Percentiles rank a stretch among this genome's conserved stretches.
phyloP scores from a whole-genome alignment of 2,113 vertebrate species.

The Litocranius walleri region DNA sequence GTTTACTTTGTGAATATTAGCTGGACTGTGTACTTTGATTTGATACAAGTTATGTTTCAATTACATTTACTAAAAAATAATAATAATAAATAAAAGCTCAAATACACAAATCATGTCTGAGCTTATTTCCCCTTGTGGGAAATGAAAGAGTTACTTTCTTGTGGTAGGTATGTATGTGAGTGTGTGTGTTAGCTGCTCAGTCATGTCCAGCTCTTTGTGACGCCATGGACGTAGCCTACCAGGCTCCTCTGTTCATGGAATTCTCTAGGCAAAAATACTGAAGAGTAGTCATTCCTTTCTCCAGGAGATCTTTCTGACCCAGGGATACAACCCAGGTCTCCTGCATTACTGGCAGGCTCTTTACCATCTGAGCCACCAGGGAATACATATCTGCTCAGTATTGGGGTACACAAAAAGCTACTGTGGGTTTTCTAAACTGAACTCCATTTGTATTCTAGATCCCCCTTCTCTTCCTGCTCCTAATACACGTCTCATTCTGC shows the following conservation, averaged over 20 bases:
- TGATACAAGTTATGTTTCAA: background rate
- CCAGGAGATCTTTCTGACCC: background rate
- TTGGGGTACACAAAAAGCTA: background rate
- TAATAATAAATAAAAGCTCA: background rate
- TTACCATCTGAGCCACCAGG: background rate
- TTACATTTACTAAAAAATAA: background rate
- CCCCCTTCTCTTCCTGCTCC: background rate
- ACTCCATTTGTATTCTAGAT: background rate
- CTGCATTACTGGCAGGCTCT: background rate
- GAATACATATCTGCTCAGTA: background rate
- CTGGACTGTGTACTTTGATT: background rate
- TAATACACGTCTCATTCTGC: background rate
- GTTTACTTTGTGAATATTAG: constrained; percentile 35
- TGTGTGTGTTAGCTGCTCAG: background rate
- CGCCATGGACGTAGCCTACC: background rate
- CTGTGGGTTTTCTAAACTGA: background rate
- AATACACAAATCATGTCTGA: constrained; percentile 1
- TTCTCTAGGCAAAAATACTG: background rate
- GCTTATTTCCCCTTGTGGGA: background rate
- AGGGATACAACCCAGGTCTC: background rate
- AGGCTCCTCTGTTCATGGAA: background rate
- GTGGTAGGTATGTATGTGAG: background rate
- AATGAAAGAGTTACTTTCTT: background rate
- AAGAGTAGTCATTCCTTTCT: background rate
- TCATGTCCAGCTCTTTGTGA: background rate